Evolutionary conservation across 2,113 vertebrate species (phyloP).

Genomic region (Taurulus bubalis): DNA sequence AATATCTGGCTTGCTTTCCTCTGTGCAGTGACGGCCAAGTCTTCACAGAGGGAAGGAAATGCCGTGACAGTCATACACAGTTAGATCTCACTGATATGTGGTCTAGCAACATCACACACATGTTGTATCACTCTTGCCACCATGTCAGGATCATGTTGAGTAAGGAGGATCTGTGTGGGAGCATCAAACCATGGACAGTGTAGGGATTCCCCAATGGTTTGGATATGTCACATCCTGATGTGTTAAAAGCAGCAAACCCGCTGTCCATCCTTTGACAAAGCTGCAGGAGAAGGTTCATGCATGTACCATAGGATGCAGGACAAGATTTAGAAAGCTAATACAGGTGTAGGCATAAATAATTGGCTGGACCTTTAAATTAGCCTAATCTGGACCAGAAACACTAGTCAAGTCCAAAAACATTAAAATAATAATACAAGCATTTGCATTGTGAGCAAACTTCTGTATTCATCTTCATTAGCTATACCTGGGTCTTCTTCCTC

Average conservation of each 20-base stretch:
- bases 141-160: slow-evolving; percentile 44
- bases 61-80: slow-evolving; percentile 63
- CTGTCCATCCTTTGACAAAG: slow-evolving; percentile 14
- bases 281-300: neutral
- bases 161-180: slow-evolving; percentile 69
- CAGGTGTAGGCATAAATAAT: neutral
- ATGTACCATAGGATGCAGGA: neutral
- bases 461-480: neutral
- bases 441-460: neutral
- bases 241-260: slow-evolving; percentile 48
- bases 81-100: slow-evolving; percentile 70
- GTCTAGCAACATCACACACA: slow-evolving; percentile 26
- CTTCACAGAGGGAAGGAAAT: slow-evolving; percentile 63
- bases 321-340: neutral
- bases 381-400: neutral
- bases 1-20: slow-evolving; percentile 34
- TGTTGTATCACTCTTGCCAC: slow-evolving; percentile 51
- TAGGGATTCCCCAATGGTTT: slow-evolving; percentile 61
- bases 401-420: neutral
- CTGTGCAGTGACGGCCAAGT: slow-evolving; percentile 9
- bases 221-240: slow-evolving; percentile 49
- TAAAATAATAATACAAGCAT: neutral
- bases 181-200: slow-evolving; percentile 32
- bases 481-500: slow-evolving; percentile 25
- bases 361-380: neutral